Base-by-base conservation (phyloP, 2,888 invertebrate species). In the Eupithecia insigniata region DNA sequence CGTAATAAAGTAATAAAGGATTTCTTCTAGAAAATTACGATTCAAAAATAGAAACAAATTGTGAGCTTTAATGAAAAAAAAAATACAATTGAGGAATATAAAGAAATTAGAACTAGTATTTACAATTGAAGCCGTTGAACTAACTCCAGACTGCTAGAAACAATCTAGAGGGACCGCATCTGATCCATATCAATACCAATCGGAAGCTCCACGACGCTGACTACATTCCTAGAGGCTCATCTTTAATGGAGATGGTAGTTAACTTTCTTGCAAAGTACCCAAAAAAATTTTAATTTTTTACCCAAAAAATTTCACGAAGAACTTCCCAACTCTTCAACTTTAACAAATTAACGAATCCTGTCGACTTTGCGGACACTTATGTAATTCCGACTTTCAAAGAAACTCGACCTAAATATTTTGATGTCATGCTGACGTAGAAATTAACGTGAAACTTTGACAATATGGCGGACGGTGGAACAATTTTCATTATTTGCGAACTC, bases 381-480 rank as follows among this genome's bases (percentile, higher is more conserved):
- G 34, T 65, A 18, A 58, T 30, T 39, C 16, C 14, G 58, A 71
- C 32, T 73, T 67, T 60, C 28, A 64, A 70, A 72, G 71, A 68
- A 76, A 67, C 72, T 75, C 75, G 51, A 66, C 68, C 71, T 78
- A 84, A 86, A 87, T 85, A 85, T 86, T 87, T 70, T 83, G 77
- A 85, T 85, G 85, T 85, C 85, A 84, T 80, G 81, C 81, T 80
- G 84, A 81, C 83, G 87, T 90, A 88, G 82, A 89, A 90, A 90
- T 90, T 87, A 86, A 88, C 84, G 87, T 82, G 80, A 82, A 82
- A 87, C 88, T 79, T 92, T 90, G 83, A 82, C 89, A 92, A 92
- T 91, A 91, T 90, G 83, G 83, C 82, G 78, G 85, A 88, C 87
- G 84, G 82, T 78, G 81, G 85, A 91, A 90, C 89, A 91, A 91